Evolutionary conservation across 2,888 invertebrate genomes (phyloP).

Genomic region (Acanthococcus lagerstroemiae): DNA sequence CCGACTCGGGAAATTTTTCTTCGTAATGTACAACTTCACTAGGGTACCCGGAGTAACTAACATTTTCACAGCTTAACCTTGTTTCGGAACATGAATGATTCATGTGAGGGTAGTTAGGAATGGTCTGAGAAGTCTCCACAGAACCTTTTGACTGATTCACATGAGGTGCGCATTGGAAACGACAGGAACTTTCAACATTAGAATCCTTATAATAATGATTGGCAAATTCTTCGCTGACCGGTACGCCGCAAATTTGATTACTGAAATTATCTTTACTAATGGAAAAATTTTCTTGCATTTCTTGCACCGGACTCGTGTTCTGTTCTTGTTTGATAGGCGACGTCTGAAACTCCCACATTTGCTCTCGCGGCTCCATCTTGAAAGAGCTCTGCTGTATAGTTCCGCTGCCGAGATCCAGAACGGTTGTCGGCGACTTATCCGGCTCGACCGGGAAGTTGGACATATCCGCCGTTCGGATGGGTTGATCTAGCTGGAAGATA

Average conservation of each 20-base stretch:
- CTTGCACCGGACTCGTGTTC: conserved; percentile 9
- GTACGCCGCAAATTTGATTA: background rate
- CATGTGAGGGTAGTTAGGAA: conserved; percentile 7
- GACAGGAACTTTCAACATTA: conserved; percentile 16
- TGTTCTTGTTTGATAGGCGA: conserved; percentile 21
- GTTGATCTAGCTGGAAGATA: conserved; percentile 20
- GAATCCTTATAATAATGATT: background rate
- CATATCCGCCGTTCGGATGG: conserved; percentile 4
- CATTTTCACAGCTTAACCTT: background rate
- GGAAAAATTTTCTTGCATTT: background rate
- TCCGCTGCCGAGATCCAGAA: conserved; percentile 61
- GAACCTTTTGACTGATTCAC: background rate
- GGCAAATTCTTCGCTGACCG: conserved; percentile 4
- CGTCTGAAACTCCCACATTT: conserved; percentile 22
- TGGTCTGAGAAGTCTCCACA: background rate
- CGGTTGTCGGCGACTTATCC: conserved; percentile 50
- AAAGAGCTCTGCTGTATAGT: conserved; percentile 52
- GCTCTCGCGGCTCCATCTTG: conserved; percentile 38
- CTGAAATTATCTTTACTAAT: background rate
- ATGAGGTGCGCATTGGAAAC: conserved; percentile 2
- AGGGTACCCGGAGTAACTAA: background rate
- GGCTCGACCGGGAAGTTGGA: conserved; percentile 8
- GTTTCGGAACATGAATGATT: conserved; percentile 1
- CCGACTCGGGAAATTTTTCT: background rate
- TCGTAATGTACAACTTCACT: conserved; percentile 8